Conservation (phyloP, 2,888 invertebrate species). For the Lordiphosa fenestrarum region DNA sequence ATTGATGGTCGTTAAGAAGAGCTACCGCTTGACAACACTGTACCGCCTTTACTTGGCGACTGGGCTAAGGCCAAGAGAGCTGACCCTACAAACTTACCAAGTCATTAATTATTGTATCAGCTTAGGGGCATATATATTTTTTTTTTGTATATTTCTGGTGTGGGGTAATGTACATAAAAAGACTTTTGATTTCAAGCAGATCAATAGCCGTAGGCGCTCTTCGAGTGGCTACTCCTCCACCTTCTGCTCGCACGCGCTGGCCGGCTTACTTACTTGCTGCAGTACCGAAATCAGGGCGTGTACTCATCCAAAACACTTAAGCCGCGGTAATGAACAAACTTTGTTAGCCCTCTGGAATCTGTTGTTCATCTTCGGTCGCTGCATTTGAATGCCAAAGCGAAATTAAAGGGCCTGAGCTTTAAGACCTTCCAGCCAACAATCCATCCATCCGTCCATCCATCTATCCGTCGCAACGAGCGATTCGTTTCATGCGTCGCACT, state of each 20-base stretch:
- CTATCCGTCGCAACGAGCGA: slow-evolving; percentile 41
- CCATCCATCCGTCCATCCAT: slow-evolving; percentile 17
- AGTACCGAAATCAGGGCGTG: slow-evolving; percentile 65
- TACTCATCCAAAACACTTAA: slow-evolving; percentile 76
- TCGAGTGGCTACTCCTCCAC: slow-evolving; percentile 16
- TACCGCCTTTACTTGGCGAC: slow-evolving; percentile 1
- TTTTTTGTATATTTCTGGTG: slow-evolving; percentile 19
- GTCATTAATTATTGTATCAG: slow-evolving; percentile 74
- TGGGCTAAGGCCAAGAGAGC: slow-evolving; percentile 11
- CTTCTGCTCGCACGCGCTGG: slow-evolving; percentile 54
- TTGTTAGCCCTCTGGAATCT: slow-evolving; percentile 39
- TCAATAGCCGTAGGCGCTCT: slow-evolving; percentile 67
- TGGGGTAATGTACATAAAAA: slow-evolving; percentile 47
- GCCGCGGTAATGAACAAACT: slow-evolving; percentile 67
- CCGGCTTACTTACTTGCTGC: slow-evolving; percentile 17
- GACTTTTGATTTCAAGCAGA: slow-evolving; percentile 78
- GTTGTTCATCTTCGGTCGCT: slow-evolving; percentile 55
- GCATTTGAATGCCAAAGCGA: slow-evolving; percentile 70
- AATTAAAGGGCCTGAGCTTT: slow-evolving; percentile 48
- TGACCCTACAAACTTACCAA: slow-evolving; percentile 44
- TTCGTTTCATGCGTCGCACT: slow-evolving; percentile 65
- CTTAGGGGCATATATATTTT: slow-evolving; percentile 13
- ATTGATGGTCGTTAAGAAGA: slow-evolving; percentile 3
- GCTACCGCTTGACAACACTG: slow-evolving; percentile 6
- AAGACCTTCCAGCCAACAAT: slow-evolving; percentile 21